Evolutionary conservation across 2,888 invertebrate genomes (phyloP).

Genomic region (Agrenia bidenticulata): DNA sequence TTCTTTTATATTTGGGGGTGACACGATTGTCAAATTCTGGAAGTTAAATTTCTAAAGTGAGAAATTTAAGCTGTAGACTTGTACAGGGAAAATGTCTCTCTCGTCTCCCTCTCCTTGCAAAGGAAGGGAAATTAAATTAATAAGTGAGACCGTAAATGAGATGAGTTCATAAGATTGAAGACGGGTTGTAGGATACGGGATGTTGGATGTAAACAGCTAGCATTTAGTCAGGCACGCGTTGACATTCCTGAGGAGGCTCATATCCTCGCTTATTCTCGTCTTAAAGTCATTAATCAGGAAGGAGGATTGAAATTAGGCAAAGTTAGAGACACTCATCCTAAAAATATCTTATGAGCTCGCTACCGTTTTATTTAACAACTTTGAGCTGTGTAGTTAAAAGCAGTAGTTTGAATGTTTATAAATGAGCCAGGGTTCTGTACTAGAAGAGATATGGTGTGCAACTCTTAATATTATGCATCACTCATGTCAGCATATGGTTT

Average conservation of each 20-base stretch:
- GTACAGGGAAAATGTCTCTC: too few species aligned
- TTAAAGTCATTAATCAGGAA: slow-evolving; percentile 42
- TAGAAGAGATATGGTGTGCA: neutral
- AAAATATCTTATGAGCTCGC: slow-evolving; percentile 16
- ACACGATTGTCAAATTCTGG: too few species aligned
- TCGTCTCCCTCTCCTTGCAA: too few species aligned
- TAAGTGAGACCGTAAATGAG: too few species aligned
- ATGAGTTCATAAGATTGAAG: slow-evolving; percentile 11
- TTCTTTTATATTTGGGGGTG: too few species aligned
- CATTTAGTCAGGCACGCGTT: slow-evolving; percentile 45
- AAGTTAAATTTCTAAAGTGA: neutral
- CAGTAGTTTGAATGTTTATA: too few species aligned
- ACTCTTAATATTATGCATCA: neutral
- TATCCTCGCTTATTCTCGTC: slow-evolving; percentile 29
- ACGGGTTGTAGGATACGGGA: slow-evolving; percentile 13
- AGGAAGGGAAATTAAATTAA: too few species aligned
- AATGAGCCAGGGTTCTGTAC: too few species aligned
- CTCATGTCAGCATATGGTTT: slow-evolving; percentile 9
- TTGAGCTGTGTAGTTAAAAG: too few species aligned
- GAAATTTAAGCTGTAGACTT: slow-evolving; percentile 5
- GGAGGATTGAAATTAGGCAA: slow-evolving; percentile 19
- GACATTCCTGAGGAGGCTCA: slow-evolving; percentile 37
- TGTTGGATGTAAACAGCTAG: slow-evolving; percentile 29
- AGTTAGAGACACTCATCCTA: slow-evolving; percentile 6
- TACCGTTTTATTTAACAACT: too few species aligned